Evolutionary conservation across 2,888 invertebrate species (phyloP).

Genomic region (Allygus modestus): DNA sequence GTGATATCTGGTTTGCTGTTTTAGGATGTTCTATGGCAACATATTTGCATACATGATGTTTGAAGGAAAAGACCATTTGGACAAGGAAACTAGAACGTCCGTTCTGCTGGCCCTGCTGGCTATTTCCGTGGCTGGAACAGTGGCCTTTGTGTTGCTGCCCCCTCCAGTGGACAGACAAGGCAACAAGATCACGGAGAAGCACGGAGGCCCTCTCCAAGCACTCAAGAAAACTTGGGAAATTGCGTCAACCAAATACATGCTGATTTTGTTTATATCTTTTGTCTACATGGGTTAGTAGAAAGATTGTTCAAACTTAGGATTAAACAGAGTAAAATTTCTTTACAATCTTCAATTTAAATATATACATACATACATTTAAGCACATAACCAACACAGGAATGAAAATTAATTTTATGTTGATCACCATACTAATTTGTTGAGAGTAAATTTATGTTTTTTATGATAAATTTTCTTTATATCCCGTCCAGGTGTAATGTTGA

Average conservation of each 20-base stretch:
- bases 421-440: no score
- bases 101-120: constrained; percentile 61
- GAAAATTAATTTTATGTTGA: no score
- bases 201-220: constrained; percentile 81
- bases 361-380: no score
- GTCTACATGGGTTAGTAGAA: constrained; percentile 87
- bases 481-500: no score
- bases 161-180: constrained; percentile 74
- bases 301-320: no score
- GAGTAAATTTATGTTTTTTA: no score
- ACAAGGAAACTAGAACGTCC: constrained; percentile 62
- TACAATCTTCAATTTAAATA: no score
- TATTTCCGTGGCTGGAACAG: constrained; percentile 72
- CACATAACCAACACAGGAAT: no score
- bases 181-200: constrained; percentile 71
- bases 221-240: constrained; percentile 86
- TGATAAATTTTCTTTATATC: no score
- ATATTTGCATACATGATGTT: constrained; percentile 56
- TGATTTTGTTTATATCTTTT: constrained; percentile 89
- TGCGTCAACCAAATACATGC: constrained; percentile 89
- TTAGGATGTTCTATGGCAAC: constrained; percentile 53
- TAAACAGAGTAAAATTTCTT: no score
- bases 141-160: constrained; percentile 80
- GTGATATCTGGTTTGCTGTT: not conserved
- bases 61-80: constrained; percentile 63